Base-by-base conservation (phyloP, 1,140 invertebrate species). In the Homalodisca vitripennis region DNA sequence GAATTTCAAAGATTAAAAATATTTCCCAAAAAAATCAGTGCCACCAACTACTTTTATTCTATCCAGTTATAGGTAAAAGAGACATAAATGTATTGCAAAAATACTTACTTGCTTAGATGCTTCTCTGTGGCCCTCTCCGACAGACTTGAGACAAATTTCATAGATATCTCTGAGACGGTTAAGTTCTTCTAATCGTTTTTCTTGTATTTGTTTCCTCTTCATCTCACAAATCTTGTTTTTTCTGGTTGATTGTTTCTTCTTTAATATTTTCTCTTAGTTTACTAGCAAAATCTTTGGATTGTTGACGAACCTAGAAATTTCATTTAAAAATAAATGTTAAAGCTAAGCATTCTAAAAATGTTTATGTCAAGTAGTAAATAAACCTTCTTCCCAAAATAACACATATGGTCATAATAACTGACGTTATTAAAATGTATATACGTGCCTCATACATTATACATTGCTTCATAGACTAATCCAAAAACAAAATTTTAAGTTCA, bases 211-310 rank as follows among this genome's bases (percentile, higher is more conserved):
- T 60, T 60, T 60, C 14, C 29, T 60, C 29, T 60, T 24, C 13
- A 13, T 2, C 29, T 60, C 55, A 6, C 26, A n/a, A 60, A 22
- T 27, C 26, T 29, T 60, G 10, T 26, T n/a, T 60, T n/a, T 30
- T 60, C 29, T 30, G 22, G 6, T 60, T 30, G n/a, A 6, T 60
- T 22, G 14, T 30, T 26, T 60, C 55, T 26, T 24, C 55, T 30
- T 27, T 60, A 1, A 60, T 27, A 6, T 26, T 60, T n/a, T 27
- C 55, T 60, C 55, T 2, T 22, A 60, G 22, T 6, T 27, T 3
- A 27, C 24, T 24, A 12, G 55, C 55, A 60, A 60, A 60, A 22
- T 60, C 55, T 30, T 60, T 60, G 2, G 55, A 60, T 26, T 60
- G 55, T 13, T 60, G 55, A 27, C 55, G 26, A 1, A 60, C 55